Evolutionary conservation across 2,113 vertebrate genomes (phyloP), one percentile per base, ranked within the genome.

Genomic region (Sturnira hondurensis): DNA sequence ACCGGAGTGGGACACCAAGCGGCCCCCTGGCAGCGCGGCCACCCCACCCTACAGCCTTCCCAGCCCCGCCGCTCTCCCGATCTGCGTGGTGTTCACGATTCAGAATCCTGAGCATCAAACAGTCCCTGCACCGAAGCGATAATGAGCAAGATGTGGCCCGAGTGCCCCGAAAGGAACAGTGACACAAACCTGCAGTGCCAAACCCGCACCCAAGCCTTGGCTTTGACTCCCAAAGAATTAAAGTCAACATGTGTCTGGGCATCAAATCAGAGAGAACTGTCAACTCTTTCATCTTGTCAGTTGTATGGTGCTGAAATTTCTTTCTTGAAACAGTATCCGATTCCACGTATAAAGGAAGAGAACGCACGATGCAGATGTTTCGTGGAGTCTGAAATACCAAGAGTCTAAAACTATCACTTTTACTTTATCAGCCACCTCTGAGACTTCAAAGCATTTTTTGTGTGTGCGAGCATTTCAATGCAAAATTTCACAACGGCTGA

Each of bases 231-330:
- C 61, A 16, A 76, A 74, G 43, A 91, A 73, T 93, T 67, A 68
- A 96, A 92, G 83, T 93, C 89, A 97, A 68, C 95, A 95, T 96
- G 93, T 94, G 91, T 31, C 86, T 91, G 97, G 96, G 96, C 96
- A 97, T 93, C 94, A 96, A 94, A 96, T 97, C 97, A 97, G 96
- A 98, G 96, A 96, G 90, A 97, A 74, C 92, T 96, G 94, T 96
- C 97, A 93, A 43, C 83, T 73, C 96, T 87, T 94, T 85, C 81
- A 61, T 81, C 68, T 78, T 96, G 95, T 96, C 90, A 88, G 88
- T 83, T 97, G 50, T 24, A 33, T 38, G n/a, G 84, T 22, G 78
- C 93, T 87, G 80, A 96, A 90, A 82, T 93, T 93, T 96, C 96
- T 78, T 68, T 94, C 89, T 96, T 95, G 80, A 96, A 97, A 93